Conservation (phyloP, 2,113 vertebrate genomes). For the Corythaeola cristata region DNA sequence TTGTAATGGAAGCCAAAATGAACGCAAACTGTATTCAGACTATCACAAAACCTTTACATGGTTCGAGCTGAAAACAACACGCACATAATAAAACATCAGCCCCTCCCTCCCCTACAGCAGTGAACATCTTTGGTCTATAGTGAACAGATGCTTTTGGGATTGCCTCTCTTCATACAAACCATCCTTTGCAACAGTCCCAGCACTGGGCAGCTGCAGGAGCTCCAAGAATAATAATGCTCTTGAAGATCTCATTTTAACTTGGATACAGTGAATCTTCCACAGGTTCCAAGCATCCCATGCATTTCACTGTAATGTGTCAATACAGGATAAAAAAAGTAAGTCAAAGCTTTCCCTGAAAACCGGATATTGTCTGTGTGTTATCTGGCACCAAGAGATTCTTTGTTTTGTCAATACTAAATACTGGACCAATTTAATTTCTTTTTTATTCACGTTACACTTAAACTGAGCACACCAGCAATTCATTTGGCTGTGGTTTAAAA, state of each 20-base stretch:
- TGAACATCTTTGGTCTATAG: background rate
- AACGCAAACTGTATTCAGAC: background rate
- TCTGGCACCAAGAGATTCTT: background rate
- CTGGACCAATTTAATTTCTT: background rate
- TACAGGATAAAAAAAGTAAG: background rate
- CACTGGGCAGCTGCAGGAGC: background rate
- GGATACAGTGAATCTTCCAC: background rate
- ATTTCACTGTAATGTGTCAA: background rate
- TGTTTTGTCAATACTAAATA: background rate
- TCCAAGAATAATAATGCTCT: background rate
- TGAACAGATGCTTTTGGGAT: background rate
- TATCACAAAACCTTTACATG: background rate
- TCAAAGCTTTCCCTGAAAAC: background rate
- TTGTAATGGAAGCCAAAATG: background rate
- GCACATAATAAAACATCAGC: background rate
- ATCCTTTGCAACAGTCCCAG: background rate
- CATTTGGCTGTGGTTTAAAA: background rate
- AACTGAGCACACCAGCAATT: background rate
- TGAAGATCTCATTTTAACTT: background rate
- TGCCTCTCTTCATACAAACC: background rate
- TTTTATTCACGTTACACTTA: background rate
- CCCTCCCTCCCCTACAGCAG: background rate
- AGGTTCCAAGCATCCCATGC: background rate
- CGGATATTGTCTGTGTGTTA: background rate
- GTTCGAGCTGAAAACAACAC: background rate